Evolutionary conservation across 1,140 invertebrate genomes (phyloP).

Genomic region (Andricus grossulariae): DNA sequence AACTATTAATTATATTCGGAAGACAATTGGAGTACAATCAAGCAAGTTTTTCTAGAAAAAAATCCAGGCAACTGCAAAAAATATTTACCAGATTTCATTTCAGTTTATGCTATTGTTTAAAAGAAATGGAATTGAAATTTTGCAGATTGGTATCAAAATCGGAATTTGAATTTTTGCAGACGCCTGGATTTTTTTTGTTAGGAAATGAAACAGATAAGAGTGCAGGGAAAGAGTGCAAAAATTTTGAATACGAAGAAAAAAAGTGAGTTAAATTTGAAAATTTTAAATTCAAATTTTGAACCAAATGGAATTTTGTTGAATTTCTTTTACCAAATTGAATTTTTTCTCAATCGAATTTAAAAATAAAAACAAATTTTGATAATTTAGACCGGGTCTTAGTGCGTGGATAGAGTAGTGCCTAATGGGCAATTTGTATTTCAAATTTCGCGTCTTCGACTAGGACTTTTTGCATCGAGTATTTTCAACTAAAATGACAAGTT

Average conservation of each 20-base stretch:
- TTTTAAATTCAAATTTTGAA: too few species aligned
- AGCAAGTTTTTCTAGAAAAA: too few species aligned
- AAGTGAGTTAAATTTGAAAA: too few species aligned
- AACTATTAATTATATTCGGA: too few species aligned
- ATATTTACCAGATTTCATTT: background rate
- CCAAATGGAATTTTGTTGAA: background rate
- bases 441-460: conserved; percentile 53
- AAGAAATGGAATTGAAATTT: background rate
- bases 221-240: too few species aligned
- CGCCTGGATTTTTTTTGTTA: too few species aligned
- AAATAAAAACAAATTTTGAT: conserved; percentile 37
- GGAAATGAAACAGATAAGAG: too few species aligned
- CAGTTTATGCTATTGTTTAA: background rate
- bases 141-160: background rate
- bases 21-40: too few species aligned
- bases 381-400: conserved; percentile 67
- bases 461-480: conserved; percentile 42
- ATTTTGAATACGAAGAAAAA: too few species aligned
- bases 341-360: background rate
- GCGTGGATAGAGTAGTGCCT: conserved; percentile 74
- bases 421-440: conserved; percentile 50
- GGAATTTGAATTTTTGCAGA: background rate
- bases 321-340: background rate
- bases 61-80: too few species aligned
- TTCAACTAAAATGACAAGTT: conserved; percentile 10